Evolutionary conservation across 2,113 vertebrate genomes (phyloP).

Genomic region (Callopanchax toddi): DNA sequence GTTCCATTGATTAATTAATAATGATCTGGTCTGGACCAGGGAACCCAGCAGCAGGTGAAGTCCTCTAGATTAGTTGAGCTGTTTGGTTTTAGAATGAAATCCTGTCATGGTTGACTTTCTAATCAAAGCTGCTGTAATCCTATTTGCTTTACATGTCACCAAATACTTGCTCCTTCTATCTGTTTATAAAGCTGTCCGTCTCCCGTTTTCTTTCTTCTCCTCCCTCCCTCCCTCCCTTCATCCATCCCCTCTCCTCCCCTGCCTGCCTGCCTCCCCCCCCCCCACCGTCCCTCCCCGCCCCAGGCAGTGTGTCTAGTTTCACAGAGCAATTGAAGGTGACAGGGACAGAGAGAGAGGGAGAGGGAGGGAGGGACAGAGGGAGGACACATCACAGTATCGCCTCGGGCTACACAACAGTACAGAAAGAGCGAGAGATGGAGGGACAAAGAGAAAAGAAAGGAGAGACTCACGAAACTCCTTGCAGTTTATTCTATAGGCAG

Average conservation of each 20-base stretch:
- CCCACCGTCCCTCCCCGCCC: conserved; percentile 55
- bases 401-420: conserved; percentile 77
- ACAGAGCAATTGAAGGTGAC: conserved; percentile 85
- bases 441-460: conserved; percentile 69
- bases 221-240: conserved; percentile 25
- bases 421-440: conserved; percentile 71
- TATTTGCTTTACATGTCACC: conserved; percentile 39
- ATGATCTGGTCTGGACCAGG: no score
- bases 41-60: no score
- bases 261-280: conserved; percentile 26
- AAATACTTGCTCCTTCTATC: conserved; percentile 64
- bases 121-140: conserved; percentile 8
- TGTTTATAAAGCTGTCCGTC: conserved; percentile 65
- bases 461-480: conserved; percentile 57
- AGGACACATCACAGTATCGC: conserved; percentile 80
- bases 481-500: conserved; percentile 58
- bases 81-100: background rate
- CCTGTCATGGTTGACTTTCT: background rate
- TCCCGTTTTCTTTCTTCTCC: conserved; percentile 32
- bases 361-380: conserved; percentile 75
- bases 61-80: no score
- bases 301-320: conserved; percentile 81
- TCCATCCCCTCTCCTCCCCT: conserved; percentile 58
- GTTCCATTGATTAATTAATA: no score
- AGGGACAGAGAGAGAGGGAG: conserved; percentile 80